Evolutionary conservation across 2,113 vertebrate species (phyloP), one percentile per base, ranked within the genome.

Genomic region (Balaeniceps rex): DNA sequence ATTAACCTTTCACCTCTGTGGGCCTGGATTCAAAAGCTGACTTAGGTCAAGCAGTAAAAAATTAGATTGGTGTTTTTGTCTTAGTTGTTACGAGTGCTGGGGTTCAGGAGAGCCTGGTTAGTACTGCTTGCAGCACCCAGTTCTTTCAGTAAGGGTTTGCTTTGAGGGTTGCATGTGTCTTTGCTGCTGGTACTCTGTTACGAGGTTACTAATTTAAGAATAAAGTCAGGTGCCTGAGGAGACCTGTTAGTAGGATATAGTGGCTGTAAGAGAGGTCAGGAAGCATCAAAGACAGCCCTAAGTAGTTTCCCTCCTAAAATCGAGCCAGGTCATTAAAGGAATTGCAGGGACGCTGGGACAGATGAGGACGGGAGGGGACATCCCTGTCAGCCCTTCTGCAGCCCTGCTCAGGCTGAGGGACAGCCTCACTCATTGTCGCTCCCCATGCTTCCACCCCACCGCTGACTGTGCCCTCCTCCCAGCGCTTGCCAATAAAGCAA

Each of bases 1-100:
- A 97, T 97, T 97, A 97, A 95, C 93, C 94, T 96, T 90, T 95
- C 94, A 96, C 87, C 93, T 90, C 92, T 83, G 44, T 55, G 61
- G 70, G 71, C 66, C 70, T 77, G 63, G 54, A 70, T 60, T 92
- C 85, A 90, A 83, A 95, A 90, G 46, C 71, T 93, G 57, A 51
- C 40, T 89, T 68, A 89, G 81, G 88, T 89, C 85, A 93, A 88
- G 80, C 85, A 83, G 58, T 46, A 19, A 90, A 96, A 92, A 79
- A 96, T 92, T n/a, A 61, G 83, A 77, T 44, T 51, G 61, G 66
- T 68, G 83, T 72, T 85, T 84, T 78, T 46, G 11, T 83, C 38
- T n/a, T 28, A 47, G 47, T 38, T 1, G 1, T 83, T 75, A 38
- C 1, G 5, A 71, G 34, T 51, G 28, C 74, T 71, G 74, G 51